Evolutionary conservation across 2,113 vertebrate species (phyloP).

Genomic region (Desmodus rotundus): DNA sequence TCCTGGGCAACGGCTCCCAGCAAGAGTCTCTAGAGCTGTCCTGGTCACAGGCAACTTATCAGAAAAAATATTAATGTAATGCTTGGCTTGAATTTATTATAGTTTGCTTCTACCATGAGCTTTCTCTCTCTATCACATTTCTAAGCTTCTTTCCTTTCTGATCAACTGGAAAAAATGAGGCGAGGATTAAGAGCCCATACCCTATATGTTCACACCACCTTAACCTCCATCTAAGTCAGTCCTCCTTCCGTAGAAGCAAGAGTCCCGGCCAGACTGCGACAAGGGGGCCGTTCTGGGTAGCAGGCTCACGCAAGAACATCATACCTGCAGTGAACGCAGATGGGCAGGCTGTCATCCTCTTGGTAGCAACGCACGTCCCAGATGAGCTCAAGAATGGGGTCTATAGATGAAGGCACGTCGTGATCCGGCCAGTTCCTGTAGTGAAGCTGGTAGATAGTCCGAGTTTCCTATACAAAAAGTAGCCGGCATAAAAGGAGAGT

Average conservation of each 20-base stretch:
- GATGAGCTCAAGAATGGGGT: constrained; percentile 91
- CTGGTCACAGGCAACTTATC: not conserved
- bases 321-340: constrained; percentile 98
- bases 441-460: constrained; percentile 92
- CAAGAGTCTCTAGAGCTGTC: not conserved
- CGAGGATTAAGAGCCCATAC: not conserved
- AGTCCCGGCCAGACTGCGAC: not conserved
- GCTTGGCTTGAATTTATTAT: not conserved
- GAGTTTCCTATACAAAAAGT: constrained; percentile 74
- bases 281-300: not conserved
- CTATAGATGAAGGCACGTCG: constrained; percentile 90
- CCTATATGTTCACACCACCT: not conserved
- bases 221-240: not conserved
- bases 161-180: not conserved
- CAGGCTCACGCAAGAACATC: not conserved
- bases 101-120: not conserved
- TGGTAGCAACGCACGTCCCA: constrained; percentile 88
- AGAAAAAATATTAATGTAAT: not conserved
- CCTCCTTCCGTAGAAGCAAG: not conserved
- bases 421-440: constrained; percentile 97
- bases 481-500: not conserved
- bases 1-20: not conserved
- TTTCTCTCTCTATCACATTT: not conserved
- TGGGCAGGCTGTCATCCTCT: constrained; percentile 83
- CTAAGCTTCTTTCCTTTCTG: not conserved